Percentiles rank a stretch among this genome's conserved stretches.
Evolutionary conservation across 2,113 vertebrate genomes (phyloP).

Genomic region (Zonotrichia leucophrys): DNA sequence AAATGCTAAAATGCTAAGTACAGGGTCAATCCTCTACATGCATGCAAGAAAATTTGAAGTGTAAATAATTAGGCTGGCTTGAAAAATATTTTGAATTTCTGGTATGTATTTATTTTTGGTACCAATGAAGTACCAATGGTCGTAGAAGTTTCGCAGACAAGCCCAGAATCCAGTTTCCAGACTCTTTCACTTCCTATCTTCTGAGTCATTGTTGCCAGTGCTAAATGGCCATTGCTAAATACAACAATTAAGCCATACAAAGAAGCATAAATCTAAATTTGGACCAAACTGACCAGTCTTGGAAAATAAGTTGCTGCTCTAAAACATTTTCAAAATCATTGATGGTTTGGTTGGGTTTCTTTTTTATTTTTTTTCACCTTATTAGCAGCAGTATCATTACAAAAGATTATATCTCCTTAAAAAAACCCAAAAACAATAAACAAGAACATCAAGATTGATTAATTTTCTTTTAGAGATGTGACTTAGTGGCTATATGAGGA

Average conservation of each 20-base stretch:
- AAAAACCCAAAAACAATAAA: not conserved
- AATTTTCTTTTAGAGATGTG: not conserved
- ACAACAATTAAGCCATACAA: not conserved
- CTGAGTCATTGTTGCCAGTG: not conserved
- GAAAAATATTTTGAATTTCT: not conserved
- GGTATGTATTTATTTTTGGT: not conserved
- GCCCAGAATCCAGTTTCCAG: not conserved
- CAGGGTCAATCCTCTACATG: not conserved
- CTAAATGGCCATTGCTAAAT: not conserved
- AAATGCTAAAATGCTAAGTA: not conserved
- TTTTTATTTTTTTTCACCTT: not conserved
- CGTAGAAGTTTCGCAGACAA: not conserved
- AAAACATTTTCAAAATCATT: not conserved
- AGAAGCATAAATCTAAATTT: not conserved
- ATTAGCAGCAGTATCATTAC: not conserved
- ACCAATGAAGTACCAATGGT: not conserved
- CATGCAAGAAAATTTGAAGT: not conserved
- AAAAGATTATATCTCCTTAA: not conserved
- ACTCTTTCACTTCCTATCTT: not conserved
- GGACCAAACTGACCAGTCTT: not conserved
- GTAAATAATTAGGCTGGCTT: not conserved
- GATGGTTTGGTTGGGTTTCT: not conserved
- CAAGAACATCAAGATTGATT: not conserved
- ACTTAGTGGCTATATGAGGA: not conserved
- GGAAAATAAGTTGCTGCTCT: not conserved